phyloP scores from a whole-genome alignment of 2,113 vertebrate genomes.

The Cheirogaleus medius region DNA sequence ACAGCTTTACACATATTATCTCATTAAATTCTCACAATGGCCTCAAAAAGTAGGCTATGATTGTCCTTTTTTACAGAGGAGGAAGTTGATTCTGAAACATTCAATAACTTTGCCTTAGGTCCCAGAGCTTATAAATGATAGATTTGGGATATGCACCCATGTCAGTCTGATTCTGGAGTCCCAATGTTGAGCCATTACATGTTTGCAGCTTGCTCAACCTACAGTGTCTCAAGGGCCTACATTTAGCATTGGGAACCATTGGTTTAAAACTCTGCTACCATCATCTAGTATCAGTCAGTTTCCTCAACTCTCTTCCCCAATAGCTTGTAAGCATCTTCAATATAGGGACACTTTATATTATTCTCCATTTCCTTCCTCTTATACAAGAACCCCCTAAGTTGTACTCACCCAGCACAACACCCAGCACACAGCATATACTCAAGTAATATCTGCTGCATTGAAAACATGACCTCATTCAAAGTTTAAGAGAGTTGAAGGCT shows the following conservation, averaged over 20 bases:
- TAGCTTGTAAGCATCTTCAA: neutral
- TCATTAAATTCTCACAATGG: neutral
- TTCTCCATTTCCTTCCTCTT: neutral
- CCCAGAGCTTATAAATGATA: neutral
- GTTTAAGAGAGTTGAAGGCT: neutral
- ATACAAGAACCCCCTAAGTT: neutral
- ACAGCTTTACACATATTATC: neutral
- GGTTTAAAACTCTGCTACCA: neutral
- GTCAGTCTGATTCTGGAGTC: neutral
- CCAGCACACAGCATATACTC: neutral
- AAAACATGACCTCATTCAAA: neutral
- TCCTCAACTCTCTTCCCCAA: neutral
- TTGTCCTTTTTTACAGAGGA: neutral
- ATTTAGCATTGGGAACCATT: neutral
- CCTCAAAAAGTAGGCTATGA: neutral
- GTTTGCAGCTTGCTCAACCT: neutral
- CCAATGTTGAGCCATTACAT: neutral
- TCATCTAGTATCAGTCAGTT: neutral
- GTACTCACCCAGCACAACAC: rapidly evolving
- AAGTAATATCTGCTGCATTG: neutral
- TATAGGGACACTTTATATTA: neutral
- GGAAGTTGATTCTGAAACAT: neutral
- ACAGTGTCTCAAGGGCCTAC: neutral
- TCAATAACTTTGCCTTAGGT: neutral
- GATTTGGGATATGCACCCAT: neutral